These are phyloP conservation scores for Calliopsis andreniformis DNA, from an alignment of 1,140 invertebrate genomes.

Conservation along the genomic window DNA sequence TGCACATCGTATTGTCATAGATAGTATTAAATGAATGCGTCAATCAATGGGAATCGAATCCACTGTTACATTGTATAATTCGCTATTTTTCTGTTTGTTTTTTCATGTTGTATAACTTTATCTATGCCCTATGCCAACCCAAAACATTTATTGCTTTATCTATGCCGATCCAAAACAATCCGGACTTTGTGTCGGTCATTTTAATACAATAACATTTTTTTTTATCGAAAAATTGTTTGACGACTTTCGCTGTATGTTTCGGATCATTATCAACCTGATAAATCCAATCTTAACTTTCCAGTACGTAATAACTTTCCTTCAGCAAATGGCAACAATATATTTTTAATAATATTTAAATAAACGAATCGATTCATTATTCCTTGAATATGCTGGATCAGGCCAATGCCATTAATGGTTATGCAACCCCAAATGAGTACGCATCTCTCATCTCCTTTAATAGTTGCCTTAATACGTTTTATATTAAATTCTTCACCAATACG, in stretches of 20 bases:
- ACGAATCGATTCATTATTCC: slow-evolving; percentile 4
- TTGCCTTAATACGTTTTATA: slow-evolving; percentile 55
- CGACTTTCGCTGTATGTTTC: neutral
- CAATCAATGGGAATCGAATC: neutral
- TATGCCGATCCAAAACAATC: slow-evolving; percentile 47
- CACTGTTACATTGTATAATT: slow-evolving; percentile 14
- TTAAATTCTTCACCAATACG: slow-evolving; percentile 43
- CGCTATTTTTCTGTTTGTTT: slow-evolving; percentile 18
- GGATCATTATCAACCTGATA: slow-evolving; percentile 20
- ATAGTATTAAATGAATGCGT: neutral
- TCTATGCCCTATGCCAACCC: slow-evolving; percentile 62
- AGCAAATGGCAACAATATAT: slow-evolving; percentile 9
- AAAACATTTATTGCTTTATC: slow-evolving; percentile 39
- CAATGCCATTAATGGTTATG: slow-evolving; percentile 56
- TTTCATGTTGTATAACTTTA: slow-evolving; percentile 20
- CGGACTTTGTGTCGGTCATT: slow-evolving; percentile 2
- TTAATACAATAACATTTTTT: slow-evolving; percentile 8
- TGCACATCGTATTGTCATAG: too few species aligned
- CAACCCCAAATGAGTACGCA: slow-evolving; percentile 2
- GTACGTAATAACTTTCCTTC: too few species aligned
- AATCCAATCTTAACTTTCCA: slow-evolving; percentile 12
- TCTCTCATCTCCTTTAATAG: slow-evolving; percentile 49
- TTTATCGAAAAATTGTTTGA: slow-evolving; percentile 7
- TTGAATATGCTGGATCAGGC: too few species aligned
- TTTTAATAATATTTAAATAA: slow-evolving; percentile 20